A percentile compares a stretch with the other conserved stretches of the same genome.
Evolutionary conservation across 2,888 invertebrate genomes (phyloP).

Genomic region (Cecidostiba fungosa): DNA sequence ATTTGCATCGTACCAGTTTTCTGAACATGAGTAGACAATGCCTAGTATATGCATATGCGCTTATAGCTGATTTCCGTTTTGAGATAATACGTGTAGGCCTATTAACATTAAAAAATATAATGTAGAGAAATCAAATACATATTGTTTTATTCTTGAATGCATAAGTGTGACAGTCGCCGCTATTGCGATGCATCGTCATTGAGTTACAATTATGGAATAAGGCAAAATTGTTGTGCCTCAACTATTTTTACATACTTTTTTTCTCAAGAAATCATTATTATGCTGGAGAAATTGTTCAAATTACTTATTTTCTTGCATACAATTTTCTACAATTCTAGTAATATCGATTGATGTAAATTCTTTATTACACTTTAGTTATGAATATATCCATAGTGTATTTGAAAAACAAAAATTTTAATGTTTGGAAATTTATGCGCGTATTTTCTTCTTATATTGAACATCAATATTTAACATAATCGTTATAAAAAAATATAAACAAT

Average conservation of each 20-base stretch:
- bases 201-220: not conserved
- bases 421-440: too few relatives aligned
- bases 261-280: not conserved
- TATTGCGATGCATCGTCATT: not conserved
- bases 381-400: too few relatives aligned
- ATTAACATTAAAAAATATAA: conserved; percentile 3
- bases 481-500: too few relatives aligned
- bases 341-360: too few relatives aligned
- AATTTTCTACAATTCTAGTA: too few relatives aligned
- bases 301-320: too few relatives aligned
- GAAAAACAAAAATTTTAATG: too few relatives aligned
- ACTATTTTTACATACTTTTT: not conserved
- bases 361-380: too few relatives aligned
- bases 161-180: conserved; percentile 30
- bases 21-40: conserved; percentile 6
- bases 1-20: conserved; percentile 4
- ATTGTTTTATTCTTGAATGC: conserved; percentile 40
- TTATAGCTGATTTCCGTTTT: conserved; percentile 9
- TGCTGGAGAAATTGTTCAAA: too few relatives aligned
- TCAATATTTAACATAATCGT: too few relatives aligned
- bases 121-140: conserved; percentile 15
- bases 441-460: too few relatives aligned
- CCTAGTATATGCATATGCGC: not conserved
- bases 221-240: not conserved
- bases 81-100: conserved; percentile 4